These are phyloP conservation scores for Pterocles gutturalis DNA, from an alignment of 2,113 vertebrate species.

Conservation along the genomic window DNA sequence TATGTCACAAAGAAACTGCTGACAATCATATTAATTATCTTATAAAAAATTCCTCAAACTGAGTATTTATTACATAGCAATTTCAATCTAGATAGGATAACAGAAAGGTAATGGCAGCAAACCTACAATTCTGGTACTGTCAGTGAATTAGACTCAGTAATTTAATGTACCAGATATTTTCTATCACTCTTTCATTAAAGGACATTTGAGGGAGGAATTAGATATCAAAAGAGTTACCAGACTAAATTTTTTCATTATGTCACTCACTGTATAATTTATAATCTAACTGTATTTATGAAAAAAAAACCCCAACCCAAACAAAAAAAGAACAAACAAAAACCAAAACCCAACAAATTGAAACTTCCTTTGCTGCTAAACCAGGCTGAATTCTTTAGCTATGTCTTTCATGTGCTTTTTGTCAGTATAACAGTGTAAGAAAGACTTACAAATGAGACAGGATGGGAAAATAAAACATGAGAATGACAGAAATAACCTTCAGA, in stretches of 20 bases:
- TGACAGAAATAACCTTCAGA: neutral
- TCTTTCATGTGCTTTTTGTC: neutral
- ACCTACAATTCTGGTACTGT: neutral
- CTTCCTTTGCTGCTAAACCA: neutral
- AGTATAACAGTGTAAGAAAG: neutral
- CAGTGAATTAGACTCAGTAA: neutral
- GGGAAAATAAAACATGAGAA: neutral
- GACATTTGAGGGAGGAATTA: neutral
- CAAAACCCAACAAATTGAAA: fast-evolving
- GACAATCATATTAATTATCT: neutral
- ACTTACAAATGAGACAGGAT: neutral
- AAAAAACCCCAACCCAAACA: neutral
- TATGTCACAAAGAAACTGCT: neutral
- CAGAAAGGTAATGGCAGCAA: neutral
- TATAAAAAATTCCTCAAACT: slow-evolving; percentile 1
- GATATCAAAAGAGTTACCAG: neutral
- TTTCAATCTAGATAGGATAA: slow-evolving; percentile 4
- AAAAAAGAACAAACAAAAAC: too few relatives aligned
- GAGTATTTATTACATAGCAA: neutral
- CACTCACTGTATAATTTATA: neutral
- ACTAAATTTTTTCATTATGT: neutral
- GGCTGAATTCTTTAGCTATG: neutral
- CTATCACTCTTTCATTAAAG: neutral
- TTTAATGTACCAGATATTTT: neutral
- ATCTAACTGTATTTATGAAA: neutral